Conservation (phyloP, 2,888 invertebrate genomes). For the Noctua comes region DNA sequence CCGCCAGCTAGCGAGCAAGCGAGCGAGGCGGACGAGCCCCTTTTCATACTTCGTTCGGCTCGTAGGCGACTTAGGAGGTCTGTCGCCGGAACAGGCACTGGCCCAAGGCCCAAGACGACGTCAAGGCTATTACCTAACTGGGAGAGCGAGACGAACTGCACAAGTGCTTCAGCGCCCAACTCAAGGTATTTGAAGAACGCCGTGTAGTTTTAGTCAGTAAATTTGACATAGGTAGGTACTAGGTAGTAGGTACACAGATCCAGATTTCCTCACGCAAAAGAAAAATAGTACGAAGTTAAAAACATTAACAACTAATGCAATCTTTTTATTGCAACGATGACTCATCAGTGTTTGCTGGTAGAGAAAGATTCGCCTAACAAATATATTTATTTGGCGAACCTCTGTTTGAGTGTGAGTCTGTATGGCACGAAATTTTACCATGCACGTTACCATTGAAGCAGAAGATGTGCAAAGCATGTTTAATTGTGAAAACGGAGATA, state of each 20-base stretch:
- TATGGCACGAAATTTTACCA: constrained; percentile 4
- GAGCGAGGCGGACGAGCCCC: too few species aligned
- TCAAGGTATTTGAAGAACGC: not conserved
- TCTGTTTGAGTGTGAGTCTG: not conserved
- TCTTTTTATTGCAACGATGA: not conserved
- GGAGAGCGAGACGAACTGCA: not conserved
- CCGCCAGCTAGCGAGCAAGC: too few species aligned
- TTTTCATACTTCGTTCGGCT: too few species aligned
- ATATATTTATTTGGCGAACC: not conserved
- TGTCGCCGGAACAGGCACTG: not conserved
- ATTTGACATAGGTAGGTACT: not conserved
- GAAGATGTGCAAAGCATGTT: not conserved
- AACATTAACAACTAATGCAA: not conserved
- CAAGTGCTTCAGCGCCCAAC: not conserved
- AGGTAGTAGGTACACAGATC: not conserved
- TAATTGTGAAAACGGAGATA: not conserved
- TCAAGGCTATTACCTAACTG: not conserved
- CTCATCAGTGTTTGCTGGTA: not conserved
- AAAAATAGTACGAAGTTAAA: not conserved
- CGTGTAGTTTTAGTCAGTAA: not conserved
- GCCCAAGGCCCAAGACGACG: not conserved
- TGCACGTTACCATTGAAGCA: not conserved
- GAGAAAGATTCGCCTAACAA: not conserved
- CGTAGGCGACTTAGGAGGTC: not conserved
- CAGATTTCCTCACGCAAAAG: not conserved